Conservation (phyloP, 2,888 invertebrate genomes). For the Caenorhabditis macrosperma region DNA sequence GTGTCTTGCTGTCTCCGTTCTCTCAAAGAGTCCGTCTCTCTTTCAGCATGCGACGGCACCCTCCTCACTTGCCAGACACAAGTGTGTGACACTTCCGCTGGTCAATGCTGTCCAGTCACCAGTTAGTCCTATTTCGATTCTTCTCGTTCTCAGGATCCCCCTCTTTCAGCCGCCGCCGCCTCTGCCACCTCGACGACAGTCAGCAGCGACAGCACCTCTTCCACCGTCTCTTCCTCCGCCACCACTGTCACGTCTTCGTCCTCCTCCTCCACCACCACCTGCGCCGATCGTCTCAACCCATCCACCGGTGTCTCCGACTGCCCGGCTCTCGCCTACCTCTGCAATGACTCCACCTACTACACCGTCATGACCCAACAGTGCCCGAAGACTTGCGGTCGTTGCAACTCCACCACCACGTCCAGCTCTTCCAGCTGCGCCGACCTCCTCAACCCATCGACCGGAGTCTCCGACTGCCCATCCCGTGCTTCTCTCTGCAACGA, state of each 20-base stretch:
- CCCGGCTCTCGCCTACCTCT: slow-evolving; percentile 44
- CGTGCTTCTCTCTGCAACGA: slow-evolving; percentile 56
- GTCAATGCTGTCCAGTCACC: slow-evolving; percentile 33
- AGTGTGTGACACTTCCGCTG: slow-evolving; percentile 31
- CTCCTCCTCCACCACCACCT: slow-evolving; percentile 39
- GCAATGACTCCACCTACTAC: slow-evolving; percentile 60
- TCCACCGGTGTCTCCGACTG: slow-evolving; percentile 62
- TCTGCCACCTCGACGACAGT: slow-evolving; percentile 24
- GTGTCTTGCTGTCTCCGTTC: neutral
- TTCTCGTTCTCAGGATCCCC: neutral
- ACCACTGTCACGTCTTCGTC: slow-evolving; percentile 14
- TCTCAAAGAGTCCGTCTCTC: neutral
- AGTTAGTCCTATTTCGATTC: slow-evolving; percentile 11
- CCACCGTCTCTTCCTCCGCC: neutral
- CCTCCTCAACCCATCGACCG: slow-evolving; percentile 39
- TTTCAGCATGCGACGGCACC: slow-evolving; percentile 36
- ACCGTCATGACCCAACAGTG: slow-evolving; percentile 60
- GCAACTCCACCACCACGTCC: slow-evolving; percentile 29
- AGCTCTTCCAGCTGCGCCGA: slow-evolving; percentile 31
- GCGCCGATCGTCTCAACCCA: slow-evolving; percentile 56
- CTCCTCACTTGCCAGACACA: slow-evolving; percentile 14
- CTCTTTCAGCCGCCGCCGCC: slow-evolving; percentile 6
- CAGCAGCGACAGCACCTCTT: slow-evolving; percentile 2
- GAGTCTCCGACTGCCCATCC: slow-evolving; percentile 48
- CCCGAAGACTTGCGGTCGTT: slow-evolving; percentile 60